phyloP scores from a whole-genome alignment of 2,797 vertebrate genomes.

The Agapornis canus region DNA sequence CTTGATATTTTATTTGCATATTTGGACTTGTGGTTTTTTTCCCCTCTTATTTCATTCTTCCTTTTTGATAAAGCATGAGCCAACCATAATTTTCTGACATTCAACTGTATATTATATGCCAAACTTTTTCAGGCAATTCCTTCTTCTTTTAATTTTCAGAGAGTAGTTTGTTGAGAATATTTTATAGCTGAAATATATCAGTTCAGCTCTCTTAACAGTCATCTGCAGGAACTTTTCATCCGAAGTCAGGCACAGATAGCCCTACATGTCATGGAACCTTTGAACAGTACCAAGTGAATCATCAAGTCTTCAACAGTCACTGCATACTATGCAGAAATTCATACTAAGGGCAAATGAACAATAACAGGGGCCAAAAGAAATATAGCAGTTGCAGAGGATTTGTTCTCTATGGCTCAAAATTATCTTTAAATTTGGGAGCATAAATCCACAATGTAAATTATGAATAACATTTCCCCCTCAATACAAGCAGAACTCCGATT shows the following conservation, averaged over 20 bases:
- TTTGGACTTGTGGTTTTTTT: fast-evolving
- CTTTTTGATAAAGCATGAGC: neutral
- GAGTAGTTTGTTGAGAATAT: neutral
- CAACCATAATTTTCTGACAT: neutral
- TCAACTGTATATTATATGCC: neutral
- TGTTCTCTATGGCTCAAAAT: neutral
- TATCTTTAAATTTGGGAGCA: neutral
- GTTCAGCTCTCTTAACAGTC: neutral
- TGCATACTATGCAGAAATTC: neutral
- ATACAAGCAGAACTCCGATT: neutral
- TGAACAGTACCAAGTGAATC: neutral
- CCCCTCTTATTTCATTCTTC: neutral
- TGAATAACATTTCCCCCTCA: neutral
- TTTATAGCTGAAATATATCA: neutral
- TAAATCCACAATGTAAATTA: neutral
- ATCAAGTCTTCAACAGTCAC: neutral
- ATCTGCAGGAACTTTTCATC: neutral
- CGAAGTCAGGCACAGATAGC: neutral
- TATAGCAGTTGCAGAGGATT: neutral
- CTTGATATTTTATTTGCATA: neutral
- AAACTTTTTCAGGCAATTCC: neutral
- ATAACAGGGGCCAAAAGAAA: neutral
- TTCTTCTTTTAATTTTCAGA: neutral
- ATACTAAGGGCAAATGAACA: neutral
- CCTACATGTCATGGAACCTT: neutral